Percentiles rank a stretch among this genome's conserved stretches.
Conservation (phyloP, 2,113 vertebrate genomes). For the Pao palembangensis region DNA sequence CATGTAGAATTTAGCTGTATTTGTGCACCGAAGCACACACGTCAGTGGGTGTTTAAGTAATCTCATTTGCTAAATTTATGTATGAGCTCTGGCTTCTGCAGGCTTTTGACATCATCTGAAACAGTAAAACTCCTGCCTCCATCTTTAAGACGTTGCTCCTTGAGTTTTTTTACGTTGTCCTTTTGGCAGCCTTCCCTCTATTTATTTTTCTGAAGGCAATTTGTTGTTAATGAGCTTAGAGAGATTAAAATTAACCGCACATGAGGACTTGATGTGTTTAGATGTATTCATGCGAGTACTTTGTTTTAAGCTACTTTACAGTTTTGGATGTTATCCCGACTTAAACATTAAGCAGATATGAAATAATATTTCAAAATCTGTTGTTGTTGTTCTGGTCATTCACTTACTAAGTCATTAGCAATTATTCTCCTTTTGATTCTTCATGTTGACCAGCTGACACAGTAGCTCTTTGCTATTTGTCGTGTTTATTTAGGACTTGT, state of each 20-base stretch:
- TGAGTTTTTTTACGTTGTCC: constrained; percentile 1
- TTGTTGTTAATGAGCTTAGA: background rate
- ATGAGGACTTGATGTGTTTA: constrained; percentile 1
- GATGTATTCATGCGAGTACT: background rate
- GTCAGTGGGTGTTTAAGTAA: constrained; percentile 26
- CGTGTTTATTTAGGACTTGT: too few relatives aligned
- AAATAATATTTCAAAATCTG: too few relatives aligned
- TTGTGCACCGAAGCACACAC: constrained; percentile 4
- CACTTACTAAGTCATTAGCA: background rate
- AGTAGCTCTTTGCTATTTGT: too few relatives aligned
- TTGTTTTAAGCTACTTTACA: background rate
- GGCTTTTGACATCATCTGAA: constrained; percentile 24
- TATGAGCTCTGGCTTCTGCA: constrained; percentile 10
- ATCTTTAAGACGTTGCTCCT: constrained; percentile 12
- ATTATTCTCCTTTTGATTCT: background rate
- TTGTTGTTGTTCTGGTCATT: too few relatives aligned
- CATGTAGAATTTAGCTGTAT: background rate
- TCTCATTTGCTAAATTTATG: constrained; percentile 29
- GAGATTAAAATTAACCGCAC: too few relatives aligned
- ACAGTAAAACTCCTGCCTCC: constrained; percentile 9
- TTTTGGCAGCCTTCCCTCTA: constrained; percentile 3
- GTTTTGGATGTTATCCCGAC: too few relatives aligned
- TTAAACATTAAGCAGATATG: too few relatives aligned
- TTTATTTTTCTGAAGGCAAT: constrained; percentile 1
- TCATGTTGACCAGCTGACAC: background rate